phyloP scores from a whole-genome alignment of 2,888 invertebrate species.

The Pyrochroa serraticornis region DNA sequence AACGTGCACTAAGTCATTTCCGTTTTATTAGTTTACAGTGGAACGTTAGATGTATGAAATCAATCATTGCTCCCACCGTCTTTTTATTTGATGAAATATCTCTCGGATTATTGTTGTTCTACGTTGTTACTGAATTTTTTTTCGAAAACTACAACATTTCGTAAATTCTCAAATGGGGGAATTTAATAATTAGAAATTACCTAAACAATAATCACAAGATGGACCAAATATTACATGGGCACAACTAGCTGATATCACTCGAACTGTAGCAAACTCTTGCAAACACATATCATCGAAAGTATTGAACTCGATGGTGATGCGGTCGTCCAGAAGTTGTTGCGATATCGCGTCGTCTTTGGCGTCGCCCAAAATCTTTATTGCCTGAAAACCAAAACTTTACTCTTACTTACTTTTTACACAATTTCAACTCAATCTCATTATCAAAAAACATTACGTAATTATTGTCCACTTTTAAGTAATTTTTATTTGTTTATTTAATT shows the following conservation, averaged over 20 bases:
- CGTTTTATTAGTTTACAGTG: neutral
- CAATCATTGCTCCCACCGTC: too few relatives aligned
- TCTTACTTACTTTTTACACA: too few relatives aligned
- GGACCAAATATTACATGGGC: constrained; percentile 82
- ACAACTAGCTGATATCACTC: constrained; percentile 76
- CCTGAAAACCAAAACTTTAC: too few relatives aligned
- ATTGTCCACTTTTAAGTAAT: too few relatives aligned
- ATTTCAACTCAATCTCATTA: too few relatives aligned
- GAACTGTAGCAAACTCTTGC: constrained; percentile 73
- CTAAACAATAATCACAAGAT: constrained; percentile 79
- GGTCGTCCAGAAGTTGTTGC: constrained; percentile 18
- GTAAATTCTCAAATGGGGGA: neutral
- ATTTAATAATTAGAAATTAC: constrained; percentile 61
- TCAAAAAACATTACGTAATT: too few relatives aligned
- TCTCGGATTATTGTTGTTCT: neutral
- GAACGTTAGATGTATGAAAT: neutral
- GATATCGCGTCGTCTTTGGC: constrained; percentile 11
- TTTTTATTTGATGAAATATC: neutral
- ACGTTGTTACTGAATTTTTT: neutral
- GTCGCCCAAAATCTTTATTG: neutral
- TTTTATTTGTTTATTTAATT: too few relatives aligned
- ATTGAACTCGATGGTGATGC: constrained; percentile 18
- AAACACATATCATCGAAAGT: constrained; percentile 74
- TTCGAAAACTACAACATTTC: neutral
- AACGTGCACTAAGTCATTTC: neutral